phyloP scores from a whole-genome alignment of 1,140 invertebrate genomes.

The Atta texana region DNA sequence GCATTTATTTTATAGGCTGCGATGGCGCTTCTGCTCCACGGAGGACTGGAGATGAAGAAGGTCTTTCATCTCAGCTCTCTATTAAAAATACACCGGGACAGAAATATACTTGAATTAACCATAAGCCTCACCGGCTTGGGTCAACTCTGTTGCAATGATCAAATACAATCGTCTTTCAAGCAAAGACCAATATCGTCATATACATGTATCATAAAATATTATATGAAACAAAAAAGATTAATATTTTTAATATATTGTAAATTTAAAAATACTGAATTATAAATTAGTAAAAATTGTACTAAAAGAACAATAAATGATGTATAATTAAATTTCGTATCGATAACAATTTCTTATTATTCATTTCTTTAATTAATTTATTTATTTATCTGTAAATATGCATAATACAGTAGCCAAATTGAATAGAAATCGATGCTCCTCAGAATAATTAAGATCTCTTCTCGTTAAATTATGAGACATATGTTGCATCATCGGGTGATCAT shows the following conservation, averaged over 20 bases:
- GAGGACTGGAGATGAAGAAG: slow-evolving; percentile 67
- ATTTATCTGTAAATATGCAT: background rate
- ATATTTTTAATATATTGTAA: background rate
- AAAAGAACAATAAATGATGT: background rate
- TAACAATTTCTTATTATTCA: slow-evolving; percentile 6
- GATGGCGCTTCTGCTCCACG: slow-evolving; percentile 64
- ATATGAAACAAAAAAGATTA: background rate
- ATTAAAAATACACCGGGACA: slow-evolving; percentile 62
- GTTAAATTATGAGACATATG: slow-evolving; percentile 34
- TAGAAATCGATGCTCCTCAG: background rate
- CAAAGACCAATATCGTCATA: background rate
- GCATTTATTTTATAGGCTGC: slow-evolving; percentile 71
- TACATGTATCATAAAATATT: background rate
- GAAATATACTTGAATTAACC: slow-evolving; percentile 73
- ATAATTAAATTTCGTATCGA: background rate
- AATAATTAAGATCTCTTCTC: slow-evolving; percentile 57
- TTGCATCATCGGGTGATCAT: slow-evolving; percentile 17
- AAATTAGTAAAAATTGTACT: background rate
- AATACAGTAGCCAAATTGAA: background rate
- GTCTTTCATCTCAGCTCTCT: slow-evolving; percentile 57
- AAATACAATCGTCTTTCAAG: slow-evolving; percentile 37
- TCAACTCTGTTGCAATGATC: slow-evolving; percentile 28
- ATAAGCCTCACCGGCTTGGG: slow-evolving; percentile 58
- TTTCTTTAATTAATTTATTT: background rate
- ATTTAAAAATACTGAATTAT: background rate